Evolutionary conservation across 2,113 vertebrate genomes (phyloP).

Genomic region (Helogale parvula): DNA sequence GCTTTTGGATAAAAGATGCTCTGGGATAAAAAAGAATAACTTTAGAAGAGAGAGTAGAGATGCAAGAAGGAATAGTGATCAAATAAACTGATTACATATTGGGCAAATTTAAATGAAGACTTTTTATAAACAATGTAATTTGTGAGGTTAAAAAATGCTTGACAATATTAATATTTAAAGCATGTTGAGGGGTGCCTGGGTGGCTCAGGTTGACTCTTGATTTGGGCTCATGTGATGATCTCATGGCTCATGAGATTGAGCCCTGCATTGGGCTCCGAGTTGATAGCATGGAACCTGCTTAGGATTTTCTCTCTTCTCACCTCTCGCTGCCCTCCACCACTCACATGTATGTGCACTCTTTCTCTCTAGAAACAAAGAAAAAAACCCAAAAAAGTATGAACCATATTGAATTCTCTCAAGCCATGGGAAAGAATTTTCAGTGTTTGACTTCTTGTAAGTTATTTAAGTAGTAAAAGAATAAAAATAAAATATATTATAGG

Average conservation of each 20-base stretch:
- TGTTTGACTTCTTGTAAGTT: background rate
- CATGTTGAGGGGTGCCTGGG: background rate
- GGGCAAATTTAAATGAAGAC: background rate
- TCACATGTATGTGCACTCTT: no score
- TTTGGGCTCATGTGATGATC: no score
- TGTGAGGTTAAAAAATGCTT: background rate
- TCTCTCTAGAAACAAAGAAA: no score
- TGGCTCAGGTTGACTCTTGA: no score
- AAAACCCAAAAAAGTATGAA: no score
- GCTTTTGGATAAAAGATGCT: background rate
- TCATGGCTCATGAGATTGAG: no score
- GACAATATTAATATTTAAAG: background rate
- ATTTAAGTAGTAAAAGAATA: background rate
- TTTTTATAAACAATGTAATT: background rate
- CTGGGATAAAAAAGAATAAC: background rate
- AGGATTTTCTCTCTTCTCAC: no score
- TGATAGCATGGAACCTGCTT: no score
- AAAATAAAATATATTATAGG: background rate
- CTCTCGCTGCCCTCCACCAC: no score
- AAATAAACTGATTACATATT: background rate
- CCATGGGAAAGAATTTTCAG: background rate
- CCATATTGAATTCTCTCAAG: background rate
- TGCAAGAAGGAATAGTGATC: background rate
- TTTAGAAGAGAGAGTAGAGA: background rate
- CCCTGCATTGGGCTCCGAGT: no score